Evolutionary conservation across 2,888 invertebrate genomes (phyloP), one percentile per base, ranked within the genome.

Genomic region (Gryllus longicercus): DNA sequence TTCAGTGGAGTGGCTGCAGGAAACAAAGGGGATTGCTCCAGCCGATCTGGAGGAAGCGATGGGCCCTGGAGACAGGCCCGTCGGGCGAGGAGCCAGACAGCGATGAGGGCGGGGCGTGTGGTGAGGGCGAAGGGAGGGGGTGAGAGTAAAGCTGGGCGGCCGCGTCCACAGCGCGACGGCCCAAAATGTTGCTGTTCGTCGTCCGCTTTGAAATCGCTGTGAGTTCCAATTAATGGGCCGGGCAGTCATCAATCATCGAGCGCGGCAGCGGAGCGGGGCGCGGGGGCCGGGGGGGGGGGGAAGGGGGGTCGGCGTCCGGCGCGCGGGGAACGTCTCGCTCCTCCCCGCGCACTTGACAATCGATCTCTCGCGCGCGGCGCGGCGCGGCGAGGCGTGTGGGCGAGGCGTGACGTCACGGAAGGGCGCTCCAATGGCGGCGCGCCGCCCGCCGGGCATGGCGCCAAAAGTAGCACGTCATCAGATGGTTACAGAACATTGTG

Each of bases 381-480:
- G 51, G 51, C 51, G 51, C 18, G 18, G 51, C 63, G 63, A 2
- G 63, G 63, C 16, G 63, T 50, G 78, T 78, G 80, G 74, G 80
- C 51, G 80, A 50, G 78, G 50, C 8, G 49, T 80, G 80, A 80
- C 80, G 80, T 80, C 80, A 80, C 76, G 23, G 12, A 25, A 2
- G 76, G 76, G 21, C 75, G 23, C 10, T 12, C 23, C 25, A 74
- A 51, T 63, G 75, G 74, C 79, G 23, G 49, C 23, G n/a, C n/a
- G 38, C 10, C 18, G 18, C 50, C 23, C 38, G 18, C 50, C 51
- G 76, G 80, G 80, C 78, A 78, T 78, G 78, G 80, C 75, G 78
- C 78, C 80, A 78, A 80, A 80, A 80, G 74, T 74, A 50, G 23
- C 76, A 76, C 79, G 79, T 79, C 79, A 79, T 79, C 79, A 23